Evolutionary conservation across 2,113 vertebrate genomes (phyloP), one percentile per base, ranked within the genome.

Genomic region (Malaclemys terrapin): DNA sequence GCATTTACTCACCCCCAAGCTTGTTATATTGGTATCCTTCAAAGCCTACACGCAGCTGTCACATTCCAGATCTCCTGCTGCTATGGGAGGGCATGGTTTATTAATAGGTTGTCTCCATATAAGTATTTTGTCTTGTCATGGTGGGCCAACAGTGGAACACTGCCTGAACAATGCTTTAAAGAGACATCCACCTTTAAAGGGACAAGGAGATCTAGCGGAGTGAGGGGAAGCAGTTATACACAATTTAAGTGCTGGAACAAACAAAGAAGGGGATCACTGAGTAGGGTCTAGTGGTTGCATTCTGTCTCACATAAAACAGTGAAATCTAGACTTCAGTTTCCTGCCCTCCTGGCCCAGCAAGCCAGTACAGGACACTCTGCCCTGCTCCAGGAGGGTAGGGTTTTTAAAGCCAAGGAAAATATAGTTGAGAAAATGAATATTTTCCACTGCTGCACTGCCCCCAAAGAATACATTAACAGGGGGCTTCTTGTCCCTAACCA

Each of bases 21-120:
- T 47, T 79, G 79, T 65, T 86, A 92, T 0, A 1, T 14, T 12
- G 35, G 11, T 53, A 2, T 14, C 6, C 1, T 0, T 69, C 47
- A 85, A 87, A 79, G 72, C 80, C 81, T 65, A 79, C 29, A 31
- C 42, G 86, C 79, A 93, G 10, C 42, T 45, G 22, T 76, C 72
- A 27, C 45, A 47, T 78, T 45, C 42, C 24, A 47, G 78, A 5
- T 92, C 87, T 94, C 59, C 86, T 84, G 85, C 85, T 93, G 89
- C 91, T 80, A 84, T 65, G 82, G 29, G 80, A 93, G 82, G 87
- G 82, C 45, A n/a, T 25, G 84, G 78, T 91, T 78, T 97, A 96
- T 96, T 95, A 92, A 96, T 90, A 97, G 85, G 75, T 24, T 75
- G 24, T n/a, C 95, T 79, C 90, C 89, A 52, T 91, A 78, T 12